These are phyloP conservation scores for Thyatira batis DNA, from an alignment of 2,888 invertebrate species.

Conservation along the genomic window DNA sequence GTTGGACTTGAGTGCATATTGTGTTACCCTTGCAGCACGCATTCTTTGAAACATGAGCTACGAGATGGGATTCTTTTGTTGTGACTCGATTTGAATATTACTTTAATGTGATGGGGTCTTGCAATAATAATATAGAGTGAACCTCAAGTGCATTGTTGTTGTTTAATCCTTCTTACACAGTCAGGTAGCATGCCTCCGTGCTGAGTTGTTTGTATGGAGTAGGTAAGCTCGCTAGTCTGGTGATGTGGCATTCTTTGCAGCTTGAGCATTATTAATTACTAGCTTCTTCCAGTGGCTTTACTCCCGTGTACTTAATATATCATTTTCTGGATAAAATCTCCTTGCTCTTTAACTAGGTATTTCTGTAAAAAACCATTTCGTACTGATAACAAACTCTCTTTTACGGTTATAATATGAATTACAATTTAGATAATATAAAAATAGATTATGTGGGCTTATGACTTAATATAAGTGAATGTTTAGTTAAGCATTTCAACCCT, in stretches of 20 bases:
- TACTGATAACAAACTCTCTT: too few relatives aligned
- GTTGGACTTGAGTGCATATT: constrained; percentile 70
- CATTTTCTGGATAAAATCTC: too few relatives aligned
- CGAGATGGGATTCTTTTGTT: constrained; percentile 73
- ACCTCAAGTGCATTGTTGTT: not conserved
- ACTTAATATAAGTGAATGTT: too few relatives aligned
- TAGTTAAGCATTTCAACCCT: too few relatives aligned
- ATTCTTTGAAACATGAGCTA: constrained; percentile 73
- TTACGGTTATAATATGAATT: too few relatives aligned
- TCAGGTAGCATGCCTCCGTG: not conserved
- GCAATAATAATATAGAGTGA: constrained; percentile 46
- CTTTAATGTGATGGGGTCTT: constrained; percentile 66
- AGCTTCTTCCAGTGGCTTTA: not conserved
- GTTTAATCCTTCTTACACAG: not conserved
- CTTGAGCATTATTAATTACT: not conserved
- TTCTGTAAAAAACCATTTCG: too few relatives aligned
- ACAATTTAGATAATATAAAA: too few relatives aligned
- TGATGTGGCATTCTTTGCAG: not conserved
- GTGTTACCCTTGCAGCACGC: constrained; percentile 69
- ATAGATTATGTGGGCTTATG: too few relatives aligned
- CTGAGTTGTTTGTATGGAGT: not conserved
- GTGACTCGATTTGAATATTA: constrained; percentile 75
- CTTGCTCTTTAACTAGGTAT: too few relatives aligned
- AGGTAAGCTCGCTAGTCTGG: not conserved
- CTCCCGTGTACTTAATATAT: too few relatives aligned